Conservation (phyloP, 1,140 invertebrate genomes). For the Apis laboriosa region DNA sequence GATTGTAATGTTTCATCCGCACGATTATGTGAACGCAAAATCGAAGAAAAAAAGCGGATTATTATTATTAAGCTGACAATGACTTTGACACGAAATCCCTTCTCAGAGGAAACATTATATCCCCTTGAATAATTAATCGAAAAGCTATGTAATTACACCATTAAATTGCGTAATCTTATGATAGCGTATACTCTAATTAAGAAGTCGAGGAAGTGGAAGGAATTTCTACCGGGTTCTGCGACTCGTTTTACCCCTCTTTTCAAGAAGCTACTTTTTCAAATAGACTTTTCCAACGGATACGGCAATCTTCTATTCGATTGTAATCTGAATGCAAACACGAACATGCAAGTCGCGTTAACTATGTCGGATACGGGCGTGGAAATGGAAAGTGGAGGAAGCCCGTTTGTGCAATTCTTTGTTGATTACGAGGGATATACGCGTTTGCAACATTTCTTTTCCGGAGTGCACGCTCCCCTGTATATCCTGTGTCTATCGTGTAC, state of each 20-base stretch:
- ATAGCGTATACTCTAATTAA: constrained; percentile 54
- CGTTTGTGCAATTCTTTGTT: constrained; percentile 61
- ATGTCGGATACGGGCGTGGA: constrained; percentile 68
- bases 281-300: constrained; percentile 61
- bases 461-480: constrained; percentile 49
- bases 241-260: constrained; percentile 17
- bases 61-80: constrained; percentile 24
- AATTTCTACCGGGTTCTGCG: constrained; percentile 22
- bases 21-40: background rate
- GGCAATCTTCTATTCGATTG: constrained; percentile 54
- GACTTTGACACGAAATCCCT: constrained; percentile 7
- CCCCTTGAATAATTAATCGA: constrained; percentile 35
- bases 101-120: constrained; percentile 14
- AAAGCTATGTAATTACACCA: constrained; percentile 18
- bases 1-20: background rate
- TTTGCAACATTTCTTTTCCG: constrained; percentile 68
- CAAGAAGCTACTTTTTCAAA: constrained; percentile 32
- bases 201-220: constrained; percentile 22
- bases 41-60: background rate
- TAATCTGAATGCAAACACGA: constrained; percentile 24
- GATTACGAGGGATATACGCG: constrained; percentile 58
- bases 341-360: constrained; percentile 44
- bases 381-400: constrained; percentile 78
- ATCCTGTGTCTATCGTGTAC: background rate
- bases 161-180: constrained; percentile 29